These are phyloP conservation scores for Meloidogyne floridensis DNA, from an alignment of 1,140 invertebrate genomes.

Conservation along the genomic window DNA sequence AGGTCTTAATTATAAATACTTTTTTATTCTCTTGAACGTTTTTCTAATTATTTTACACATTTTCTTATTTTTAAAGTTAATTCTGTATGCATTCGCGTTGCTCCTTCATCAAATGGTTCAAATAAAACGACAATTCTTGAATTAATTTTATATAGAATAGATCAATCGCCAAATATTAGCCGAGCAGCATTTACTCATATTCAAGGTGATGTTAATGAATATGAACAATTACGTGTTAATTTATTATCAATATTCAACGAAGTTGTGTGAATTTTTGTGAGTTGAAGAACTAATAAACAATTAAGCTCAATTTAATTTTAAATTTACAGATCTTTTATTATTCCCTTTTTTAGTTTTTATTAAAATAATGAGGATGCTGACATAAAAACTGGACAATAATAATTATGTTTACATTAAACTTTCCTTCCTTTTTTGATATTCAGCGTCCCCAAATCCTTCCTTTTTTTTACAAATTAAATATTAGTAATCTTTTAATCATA, in stretches of 20 bases:
- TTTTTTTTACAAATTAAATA: too few species aligned
- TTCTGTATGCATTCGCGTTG: conserved; percentile 44
- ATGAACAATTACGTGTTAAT: conserved; percentile 33
- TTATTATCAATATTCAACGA: conserved; percentile 49
- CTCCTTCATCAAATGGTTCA: conserved; percentile 26
- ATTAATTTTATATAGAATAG: conserved; percentile 34
- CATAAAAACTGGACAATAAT: too few species aligned
- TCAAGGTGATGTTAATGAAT: conserved; percentile 42
- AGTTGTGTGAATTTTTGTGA: conserved; percentile 38
- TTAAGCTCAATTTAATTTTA: conserved; percentile 2
- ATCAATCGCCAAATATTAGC: conserved; percentile 57
- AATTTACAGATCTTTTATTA: background rate
- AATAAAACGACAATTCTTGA: conserved; percentile 39
- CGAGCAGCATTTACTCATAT: conserved; percentile 42
- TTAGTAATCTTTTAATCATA: too few species aligned
- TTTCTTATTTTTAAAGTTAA: conserved; percentile 31
- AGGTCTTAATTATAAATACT: background rate
- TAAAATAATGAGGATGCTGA: too few species aligned
- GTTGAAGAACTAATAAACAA: too few species aligned
- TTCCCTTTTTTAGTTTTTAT: too few species aligned
- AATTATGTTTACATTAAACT: too few species aligned
- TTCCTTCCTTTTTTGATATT: too few species aligned
- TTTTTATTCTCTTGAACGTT: background rate
- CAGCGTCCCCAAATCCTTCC: too few species aligned
- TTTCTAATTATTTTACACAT: conserved; percentile 21